These are phyloP conservation scores for Acanthosepion esculentum DNA, from an alignment of 2,888 invertebrate genomes.

Conservation along the genomic window DNA sequence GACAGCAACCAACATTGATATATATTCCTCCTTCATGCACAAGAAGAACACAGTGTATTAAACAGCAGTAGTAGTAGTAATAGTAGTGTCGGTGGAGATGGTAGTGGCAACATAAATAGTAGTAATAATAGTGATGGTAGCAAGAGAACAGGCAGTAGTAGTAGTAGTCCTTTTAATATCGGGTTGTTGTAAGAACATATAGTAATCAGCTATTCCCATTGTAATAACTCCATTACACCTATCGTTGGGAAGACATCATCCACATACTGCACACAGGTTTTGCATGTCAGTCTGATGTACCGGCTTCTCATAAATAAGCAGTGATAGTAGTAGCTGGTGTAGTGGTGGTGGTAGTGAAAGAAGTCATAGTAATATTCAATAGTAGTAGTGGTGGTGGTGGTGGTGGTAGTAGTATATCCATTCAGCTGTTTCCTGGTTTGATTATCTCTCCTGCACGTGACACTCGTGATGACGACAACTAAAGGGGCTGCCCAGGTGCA, in stretches of 20 bases:
- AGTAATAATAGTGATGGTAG: constrained; percentile 16
- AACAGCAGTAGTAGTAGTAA: not conserved
- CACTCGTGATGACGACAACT: not conserved
- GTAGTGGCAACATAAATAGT: constrained; percentile 2
- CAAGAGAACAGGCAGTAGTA: too few relatives aligned
- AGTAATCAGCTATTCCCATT: constrained; percentile 37
- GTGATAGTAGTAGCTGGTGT: not conserved
- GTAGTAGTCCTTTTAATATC: not conserved
- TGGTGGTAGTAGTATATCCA: constrained; percentile 35
- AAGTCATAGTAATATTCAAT: not conserved
- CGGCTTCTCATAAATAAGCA: not conserved
- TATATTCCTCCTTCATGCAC: not conserved
- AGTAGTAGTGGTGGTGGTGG: not conserved
- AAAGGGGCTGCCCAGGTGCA: constrained; percentile 42
- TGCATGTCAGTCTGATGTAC: not conserved
- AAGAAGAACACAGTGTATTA: not conserved
- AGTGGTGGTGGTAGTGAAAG: not conserved
- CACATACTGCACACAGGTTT: not conserved
- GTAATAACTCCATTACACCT: not conserved
- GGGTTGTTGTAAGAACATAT: constrained; percentile 15
- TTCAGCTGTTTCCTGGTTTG: not conserved
- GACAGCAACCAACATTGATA: not conserved
- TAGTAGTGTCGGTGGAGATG: not conserved
- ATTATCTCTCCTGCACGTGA: not conserved
- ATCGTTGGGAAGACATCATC: not conserved